Percentiles rank a stretch among this genome's conserved stretches.
Conservation (phyloP, 2,113 vertebrate species). For the Catharus fuscescens region DNA sequence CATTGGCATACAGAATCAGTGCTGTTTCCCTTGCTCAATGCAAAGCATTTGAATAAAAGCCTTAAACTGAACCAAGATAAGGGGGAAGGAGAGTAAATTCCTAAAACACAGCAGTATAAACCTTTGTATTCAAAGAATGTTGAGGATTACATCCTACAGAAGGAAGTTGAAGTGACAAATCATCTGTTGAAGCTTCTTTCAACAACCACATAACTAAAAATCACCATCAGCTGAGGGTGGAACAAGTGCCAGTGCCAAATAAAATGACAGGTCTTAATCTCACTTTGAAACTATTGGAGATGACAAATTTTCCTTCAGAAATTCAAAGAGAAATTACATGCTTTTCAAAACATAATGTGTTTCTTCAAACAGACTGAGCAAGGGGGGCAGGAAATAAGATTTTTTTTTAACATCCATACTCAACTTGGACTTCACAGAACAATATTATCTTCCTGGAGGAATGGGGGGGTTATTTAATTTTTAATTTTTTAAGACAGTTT, state of each 20-base stretch:
- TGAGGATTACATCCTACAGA: not conserved
- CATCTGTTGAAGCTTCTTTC: not conserved
- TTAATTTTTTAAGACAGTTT: not conserved
- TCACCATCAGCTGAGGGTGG: not conserved
- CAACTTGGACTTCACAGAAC: not conserved
- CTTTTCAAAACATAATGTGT: not conserved
- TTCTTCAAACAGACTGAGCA: not conserved
- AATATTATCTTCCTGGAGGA: not conserved
- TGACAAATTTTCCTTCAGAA: not conserved
- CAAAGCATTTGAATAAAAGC: not conserved
- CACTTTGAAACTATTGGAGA: not conserved
- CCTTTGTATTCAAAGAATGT: not conserved
- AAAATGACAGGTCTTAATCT: not conserved
- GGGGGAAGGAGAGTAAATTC: not conserved
- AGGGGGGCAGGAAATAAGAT: not conserved
- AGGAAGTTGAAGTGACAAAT: not conserved
- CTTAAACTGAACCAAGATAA: not conserved
- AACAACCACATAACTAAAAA: not conserved
- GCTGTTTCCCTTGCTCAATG: not conserved
- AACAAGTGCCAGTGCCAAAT: not conserved
- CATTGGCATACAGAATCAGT: not conserved
- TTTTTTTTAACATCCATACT: not conserved
- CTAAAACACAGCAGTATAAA: not conserved
- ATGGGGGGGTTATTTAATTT: rapidly evolving
- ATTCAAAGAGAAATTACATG: not conserved